Conservation (phyloP, 92 coral and sea anemone genomes). For the Galaxea fascicularis region DNA sequence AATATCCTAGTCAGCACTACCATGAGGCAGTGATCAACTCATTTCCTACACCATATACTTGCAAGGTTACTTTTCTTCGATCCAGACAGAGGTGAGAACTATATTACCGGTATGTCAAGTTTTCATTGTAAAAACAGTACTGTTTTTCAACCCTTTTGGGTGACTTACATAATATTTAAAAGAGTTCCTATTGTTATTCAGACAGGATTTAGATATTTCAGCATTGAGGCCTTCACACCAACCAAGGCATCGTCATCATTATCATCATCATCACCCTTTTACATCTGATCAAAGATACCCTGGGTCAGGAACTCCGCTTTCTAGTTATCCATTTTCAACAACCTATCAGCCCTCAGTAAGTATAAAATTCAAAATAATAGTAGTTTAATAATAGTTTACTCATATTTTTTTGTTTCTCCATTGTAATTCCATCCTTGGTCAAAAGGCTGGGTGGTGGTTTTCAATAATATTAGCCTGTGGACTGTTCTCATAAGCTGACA, state of each 20-base stretch:
- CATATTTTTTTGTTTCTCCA: neutral
- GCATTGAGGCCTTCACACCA: constrained; percentile 35
- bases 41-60: constrained; percentile 88
- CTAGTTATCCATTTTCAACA: constrained; percentile 26
- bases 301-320: constrained; percentile 7
- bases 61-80: constrained; percentile 91
- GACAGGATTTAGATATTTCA: constrained; percentile 70
- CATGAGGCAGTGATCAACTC: constrained; percentile 98
- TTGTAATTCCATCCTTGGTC: neutral
- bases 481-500: no score
- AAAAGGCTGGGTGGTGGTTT: no score
- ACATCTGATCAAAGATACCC: constrained; percentile 28
- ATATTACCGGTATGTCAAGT: neutral
- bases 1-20: constrained; percentile 84
- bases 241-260: constrained; percentile 25
- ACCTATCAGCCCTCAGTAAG: constrained; percentile 32
- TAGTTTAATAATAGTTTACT: neutral
- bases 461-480: no score
- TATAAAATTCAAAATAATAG: no score
- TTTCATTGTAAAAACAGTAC: neutral
- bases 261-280: constrained; percentile 43
- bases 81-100: constrained; percentile 82
- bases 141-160: neutral
- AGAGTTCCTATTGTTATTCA: neutral
- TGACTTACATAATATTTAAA: no score